These are phyloP conservation scores for Drosophila pseudotalamancana DNA, from an alignment of 2,888 invertebrate genomes.

Conservation along the genomic window DNA sequence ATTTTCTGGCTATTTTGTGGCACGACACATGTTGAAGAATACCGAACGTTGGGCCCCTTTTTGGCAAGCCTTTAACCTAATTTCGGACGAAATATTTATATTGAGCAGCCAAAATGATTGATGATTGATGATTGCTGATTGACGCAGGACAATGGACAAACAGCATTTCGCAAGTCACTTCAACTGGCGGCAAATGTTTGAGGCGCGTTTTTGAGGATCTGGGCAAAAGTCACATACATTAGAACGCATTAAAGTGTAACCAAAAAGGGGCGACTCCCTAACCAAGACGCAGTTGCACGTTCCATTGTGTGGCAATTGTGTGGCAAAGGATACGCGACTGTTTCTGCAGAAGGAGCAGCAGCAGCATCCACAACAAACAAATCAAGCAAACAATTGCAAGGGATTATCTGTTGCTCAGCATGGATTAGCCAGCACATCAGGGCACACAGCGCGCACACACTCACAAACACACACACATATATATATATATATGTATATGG, in stretches of 20 bases:
- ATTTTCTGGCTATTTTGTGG: conserved; percentile 46
- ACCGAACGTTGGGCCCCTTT: conserved; percentile 13
- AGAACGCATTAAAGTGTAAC: conserved; percentile 80
- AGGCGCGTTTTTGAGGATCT: conserved; percentile 54
- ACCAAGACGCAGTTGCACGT: conserved; percentile 24
- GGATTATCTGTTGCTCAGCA: conserved; percentile 78
- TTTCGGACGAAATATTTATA: conserved; percentile 76
- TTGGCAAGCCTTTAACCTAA: conserved; percentile 75
- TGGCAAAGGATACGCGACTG: conserved; percentile 19
- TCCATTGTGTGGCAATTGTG: conserved; percentile 49
- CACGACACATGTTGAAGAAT: conserved; percentile 63
- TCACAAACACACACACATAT: conserved; percentile 3
- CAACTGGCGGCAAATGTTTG: conserved; percentile 50
- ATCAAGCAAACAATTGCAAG: conserved; percentile 79
- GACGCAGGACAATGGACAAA: conserved; percentile 57
- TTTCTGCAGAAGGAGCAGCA: conserved; percentile 40
- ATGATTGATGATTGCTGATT: conserved; percentile 72
- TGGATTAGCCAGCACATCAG: conserved; percentile 69
- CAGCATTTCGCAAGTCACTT: conserved; percentile 71
- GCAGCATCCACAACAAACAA: conserved; percentile 71
- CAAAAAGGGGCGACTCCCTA: conserved; percentile 71
- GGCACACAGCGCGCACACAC: conserved; percentile 11
- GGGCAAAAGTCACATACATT: conserved; percentile 82
- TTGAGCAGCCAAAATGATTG: conserved; percentile 67
- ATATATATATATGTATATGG: background rate